A percentile compares a stretch with the other conserved stretches of the same genome.
phyloP scores from a whole-genome alignment of 2,888 invertebrate genomes.

The Hypselothyrea guttata region DNA sequence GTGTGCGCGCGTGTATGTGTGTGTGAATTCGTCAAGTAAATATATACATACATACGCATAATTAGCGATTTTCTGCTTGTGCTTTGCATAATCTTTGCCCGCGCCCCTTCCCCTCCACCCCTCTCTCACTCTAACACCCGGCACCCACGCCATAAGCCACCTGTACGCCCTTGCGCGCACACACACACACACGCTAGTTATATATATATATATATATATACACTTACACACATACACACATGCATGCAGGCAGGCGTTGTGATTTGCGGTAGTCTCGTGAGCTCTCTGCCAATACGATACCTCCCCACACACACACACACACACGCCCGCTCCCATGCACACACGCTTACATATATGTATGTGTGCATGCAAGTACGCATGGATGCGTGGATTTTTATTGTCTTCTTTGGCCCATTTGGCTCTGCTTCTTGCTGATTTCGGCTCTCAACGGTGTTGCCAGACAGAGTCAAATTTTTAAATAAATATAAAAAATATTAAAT shows the following conservation, averaged over 20 bases:
- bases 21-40: slow-evolving; percentile 34
- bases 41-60: slow-evolving; percentile 30
- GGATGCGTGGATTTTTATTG: slow-evolving; percentile 29
- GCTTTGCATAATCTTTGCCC: slow-evolving; percentile 62
- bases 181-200: slow-evolving; percentile 35
- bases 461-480: too few relatives aligned
- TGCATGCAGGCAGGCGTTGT: slow-evolving; percentile 40
- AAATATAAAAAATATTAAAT: slow-evolving; percentile 2
- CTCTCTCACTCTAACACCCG: slow-evolving; percentile 29
- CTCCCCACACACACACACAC: slow-evolving; percentile 22
- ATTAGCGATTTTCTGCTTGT: slow-evolving; percentile 31
- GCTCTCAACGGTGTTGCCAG: slow-evolving; percentile 32
- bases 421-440: slow-evolving; percentile 41
- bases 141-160: slow-evolving; percentile 66
- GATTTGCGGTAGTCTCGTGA: slow-evolving; percentile 60
- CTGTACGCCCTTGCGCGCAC: slow-evolving; percentile 69
- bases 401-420: slow-evolving; percentile 57
- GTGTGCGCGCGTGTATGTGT: slow-evolving; percentile 2
- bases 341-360: neutral
- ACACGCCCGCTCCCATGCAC: slow-evolving; percentile 25
- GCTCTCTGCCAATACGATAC: slow-evolving; percentile 47
- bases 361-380: neutral
- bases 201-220: slow-evolving; percentile 4
- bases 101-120: slow-evolving; percentile 55
- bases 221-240: slow-evolving; percentile 4